phyloP scores from a whole-genome alignment of 2,113 vertebrate species.

The Sinocyclocheilus anshuiensis region DNA sequence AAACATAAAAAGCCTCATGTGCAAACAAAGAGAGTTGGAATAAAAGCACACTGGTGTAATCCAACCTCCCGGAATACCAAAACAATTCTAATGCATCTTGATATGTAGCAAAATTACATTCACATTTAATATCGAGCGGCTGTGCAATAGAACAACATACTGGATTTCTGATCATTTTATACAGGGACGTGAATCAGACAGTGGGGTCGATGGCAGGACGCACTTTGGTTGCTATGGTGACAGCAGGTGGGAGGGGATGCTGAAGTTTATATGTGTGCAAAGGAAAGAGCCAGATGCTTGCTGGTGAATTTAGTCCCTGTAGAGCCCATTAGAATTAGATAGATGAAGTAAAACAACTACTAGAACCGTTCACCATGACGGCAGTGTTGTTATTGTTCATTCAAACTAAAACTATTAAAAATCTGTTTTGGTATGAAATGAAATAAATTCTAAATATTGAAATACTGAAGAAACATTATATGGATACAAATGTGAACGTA shows the following conservation, averaged over 20 bases:
- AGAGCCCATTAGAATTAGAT: conserved; percentile 30
- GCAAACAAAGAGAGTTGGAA: background rate
- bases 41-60: background rate
- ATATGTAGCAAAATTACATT: background rate
- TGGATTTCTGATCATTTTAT: background rate
- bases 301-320: conserved; percentile 26
- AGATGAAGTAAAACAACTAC: conserved; percentile 4
- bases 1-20: conserved; percentile 1
- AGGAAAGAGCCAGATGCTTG: background rate
- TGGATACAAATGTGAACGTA: background rate
- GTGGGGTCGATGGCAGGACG: background rate
- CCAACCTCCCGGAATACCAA: background rate
- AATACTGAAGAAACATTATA: background rate
- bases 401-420: background rate
- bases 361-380: background rate
- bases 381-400: background rate
- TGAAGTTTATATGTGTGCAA: conserved; percentile 38
- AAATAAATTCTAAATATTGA: background rate
- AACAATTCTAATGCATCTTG: background rate
- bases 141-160: background rate
- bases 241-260: conserved; percentile 12
- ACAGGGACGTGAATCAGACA: conserved; percentile 13
- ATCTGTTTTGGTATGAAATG: background rate
- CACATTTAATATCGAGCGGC: background rate
- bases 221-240: conserved; percentile 17